Base-by-base conservation (phyloP, 2,113 vertebrate species). In the Cyanoramphus novaezelandiae region DNA sequence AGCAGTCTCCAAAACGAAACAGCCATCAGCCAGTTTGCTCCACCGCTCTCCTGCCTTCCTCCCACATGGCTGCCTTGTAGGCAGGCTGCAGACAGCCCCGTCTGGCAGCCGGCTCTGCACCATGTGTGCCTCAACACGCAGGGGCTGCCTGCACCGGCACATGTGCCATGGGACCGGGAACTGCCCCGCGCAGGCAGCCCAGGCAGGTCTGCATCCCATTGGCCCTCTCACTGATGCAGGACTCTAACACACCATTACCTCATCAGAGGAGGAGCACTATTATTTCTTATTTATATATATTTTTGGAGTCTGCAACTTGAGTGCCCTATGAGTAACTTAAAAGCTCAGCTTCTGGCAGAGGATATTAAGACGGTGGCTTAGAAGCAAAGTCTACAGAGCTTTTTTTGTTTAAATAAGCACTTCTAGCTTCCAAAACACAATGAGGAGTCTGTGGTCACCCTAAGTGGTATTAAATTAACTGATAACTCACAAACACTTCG, bases 31-130 rank as follows among this genome's bases (percentile, higher is more conserved):
- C 86, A 1, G 91, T 68, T 96, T 15, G 2, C 77, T 86, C 68
- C 2, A 2, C 88, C 5, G 4, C 86, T 81, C 2, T 35, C 92
- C 85, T 35, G 43, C 76, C 83, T 84, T 63, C 76, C 43, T 1
- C 64, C 83, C 91, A 91, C 88, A 25, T 71, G 94, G 96, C 91
- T 47, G 88, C 95, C 95, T 49, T 14, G 91, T 64, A 91, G 80
- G 82, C 59, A 88, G 85, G 67, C 75, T 70, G 74, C 59, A 18
- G 87, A 20, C 81, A 59, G 85, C 69, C 47, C 0, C 0, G 7
- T 72, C 90, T 82, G 90, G 92, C 79, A 2, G 82, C 65, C 28
- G 60, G 29, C 28, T 80, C n/a, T 2, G 0, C 29, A 0, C 88
- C 94, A 77, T 52, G 85, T 64, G 74, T 65, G 62, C 75, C 88